phyloP scores from a whole-genome alignment of 2,113 vertebrate species.

The Rhombomys opimus region DNA sequence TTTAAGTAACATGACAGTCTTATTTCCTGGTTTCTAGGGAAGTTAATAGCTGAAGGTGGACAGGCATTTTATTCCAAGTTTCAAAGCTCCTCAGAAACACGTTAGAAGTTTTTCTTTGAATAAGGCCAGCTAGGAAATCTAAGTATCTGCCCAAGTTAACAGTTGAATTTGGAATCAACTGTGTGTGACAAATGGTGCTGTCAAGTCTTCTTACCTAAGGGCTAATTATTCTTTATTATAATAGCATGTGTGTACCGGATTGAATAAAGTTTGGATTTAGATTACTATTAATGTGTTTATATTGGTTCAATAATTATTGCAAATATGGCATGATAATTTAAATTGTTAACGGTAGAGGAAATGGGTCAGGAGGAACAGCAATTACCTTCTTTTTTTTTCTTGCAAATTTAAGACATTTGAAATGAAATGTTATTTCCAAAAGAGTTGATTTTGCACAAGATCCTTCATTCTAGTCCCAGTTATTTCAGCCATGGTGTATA shows the following conservation, averaged over 20 bases:
- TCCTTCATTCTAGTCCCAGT: background rate
- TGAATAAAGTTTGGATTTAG: background rate
- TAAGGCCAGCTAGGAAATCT: background rate
- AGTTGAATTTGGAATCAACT: background rate
- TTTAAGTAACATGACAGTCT: background rate
- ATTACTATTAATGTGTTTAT: background rate
- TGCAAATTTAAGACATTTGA: conserved; percentile 9
- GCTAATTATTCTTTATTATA: background rate
- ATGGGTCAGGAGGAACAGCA: background rate
- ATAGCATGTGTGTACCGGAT: background rate
- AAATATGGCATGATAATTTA: background rate
- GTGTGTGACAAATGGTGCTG: background rate
- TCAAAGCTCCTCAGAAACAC: background rate
- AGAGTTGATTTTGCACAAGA: background rate
- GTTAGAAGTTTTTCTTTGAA: background rate
- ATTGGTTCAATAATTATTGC: background rate
- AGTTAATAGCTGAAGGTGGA: background rate
- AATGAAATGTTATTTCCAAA: background rate
- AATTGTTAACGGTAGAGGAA: background rate
- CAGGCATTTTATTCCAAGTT: background rate
- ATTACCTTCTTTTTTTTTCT: background rate
- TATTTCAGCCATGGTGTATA: background rate
- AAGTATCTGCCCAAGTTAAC: background rate
- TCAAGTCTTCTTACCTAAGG: background rate
- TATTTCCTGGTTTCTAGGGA: background rate